These are phyloP conservation scores for Pelodytes ibericus DNA, from an alignment of 2,797 vertebrate genomes.

Conservation along the genomic window DNA sequence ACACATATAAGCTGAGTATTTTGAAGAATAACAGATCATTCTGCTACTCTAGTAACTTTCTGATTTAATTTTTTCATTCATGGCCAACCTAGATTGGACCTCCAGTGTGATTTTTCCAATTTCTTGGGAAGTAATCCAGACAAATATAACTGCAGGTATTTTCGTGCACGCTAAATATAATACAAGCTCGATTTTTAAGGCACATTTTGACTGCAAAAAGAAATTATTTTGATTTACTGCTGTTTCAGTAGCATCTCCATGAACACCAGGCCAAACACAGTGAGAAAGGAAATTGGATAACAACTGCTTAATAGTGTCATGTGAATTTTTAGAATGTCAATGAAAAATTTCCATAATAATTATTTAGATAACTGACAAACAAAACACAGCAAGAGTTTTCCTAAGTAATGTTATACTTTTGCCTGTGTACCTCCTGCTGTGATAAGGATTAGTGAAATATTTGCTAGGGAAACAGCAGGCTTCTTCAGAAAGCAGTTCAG, in stretches of 20 bases:
- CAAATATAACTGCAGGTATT: no score
- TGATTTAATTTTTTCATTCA: no score
- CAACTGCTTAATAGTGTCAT: conserved; percentile 42
- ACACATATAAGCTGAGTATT: no score
- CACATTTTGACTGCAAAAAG: no score
- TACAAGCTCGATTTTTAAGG: no score
- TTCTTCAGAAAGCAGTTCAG: not conserved
- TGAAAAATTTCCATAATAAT: conserved; percentile 49
- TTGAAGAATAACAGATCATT: no score
- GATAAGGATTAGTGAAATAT: conserved; percentile 48
- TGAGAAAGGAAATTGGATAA: conserved; percentile 38
- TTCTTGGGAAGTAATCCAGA: no score
- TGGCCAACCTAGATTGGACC: no score
- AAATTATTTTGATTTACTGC: conserved; percentile 39
- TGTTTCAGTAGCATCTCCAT: conserved; percentile 42
- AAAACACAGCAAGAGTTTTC: conserved; percentile 44
- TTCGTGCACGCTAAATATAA: no score
- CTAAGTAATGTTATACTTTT: conserved; percentile 24
- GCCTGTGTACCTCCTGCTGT: conserved; percentile 35
- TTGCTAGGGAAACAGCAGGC: conserved; percentile 13
- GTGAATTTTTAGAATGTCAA: conserved; percentile 48
- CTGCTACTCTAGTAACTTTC: no score
- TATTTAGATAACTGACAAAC: conserved; percentile 49
- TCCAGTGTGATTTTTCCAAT: no score
- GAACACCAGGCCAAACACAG: conserved; percentile 19